These are phyloP conservation scores for Geotrupes spiniger DNA, from an alignment of 2,888 invertebrate genomes.

Conservation along the genomic window DNA sequence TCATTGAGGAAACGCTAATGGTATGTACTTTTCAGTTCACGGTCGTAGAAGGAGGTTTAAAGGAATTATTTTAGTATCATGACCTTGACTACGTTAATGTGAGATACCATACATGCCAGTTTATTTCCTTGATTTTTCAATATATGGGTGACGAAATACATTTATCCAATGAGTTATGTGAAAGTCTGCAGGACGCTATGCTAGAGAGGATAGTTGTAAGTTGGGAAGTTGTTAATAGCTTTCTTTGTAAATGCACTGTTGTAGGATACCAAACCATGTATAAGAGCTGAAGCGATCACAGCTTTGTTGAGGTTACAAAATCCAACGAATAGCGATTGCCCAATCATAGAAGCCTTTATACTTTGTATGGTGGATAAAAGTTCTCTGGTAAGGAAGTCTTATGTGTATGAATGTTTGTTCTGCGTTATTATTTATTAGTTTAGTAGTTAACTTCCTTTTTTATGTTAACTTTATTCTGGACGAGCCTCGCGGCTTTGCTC, in stretches of 20 bases:
- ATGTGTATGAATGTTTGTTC: not conserved
- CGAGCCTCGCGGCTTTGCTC: no score
- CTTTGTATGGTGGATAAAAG: slow-evolving; percentile 74
- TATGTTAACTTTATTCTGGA: no score
- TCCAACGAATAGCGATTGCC: slow-evolving; percentile 70
- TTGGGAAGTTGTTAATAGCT: slow-evolving; percentile 18
- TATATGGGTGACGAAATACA: slow-evolving; percentile 56
- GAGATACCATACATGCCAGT: slow-evolving; percentile 55
- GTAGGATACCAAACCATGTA: slow-evolving; percentile 71
- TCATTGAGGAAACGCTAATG: slow-evolving; percentile 17
- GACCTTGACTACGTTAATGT: slow-evolving; percentile 48
- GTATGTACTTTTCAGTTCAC: slow-evolving; percentile 12
- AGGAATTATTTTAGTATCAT: slow-evolving; percentile 34
- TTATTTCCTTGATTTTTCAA: slow-evolving; percentile 54
- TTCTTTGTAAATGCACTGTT: slow-evolving; percentile 24
- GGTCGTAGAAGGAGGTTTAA: not conserved
- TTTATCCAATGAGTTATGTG: slow-evolving; percentile 56
- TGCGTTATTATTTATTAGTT: no score
- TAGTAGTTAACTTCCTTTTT: no score
- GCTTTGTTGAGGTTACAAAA: slow-evolving; percentile 80
- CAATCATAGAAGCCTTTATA: slow-evolving; percentile 69
- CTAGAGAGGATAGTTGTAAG: slow-evolving; percentile 54
- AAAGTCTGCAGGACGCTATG: slow-evolving; percentile 54
- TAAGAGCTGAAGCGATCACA: slow-evolving; percentile 75
- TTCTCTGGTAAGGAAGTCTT: slow-evolving; percentile 41